These are phyloP conservation scores for Gerris lacustris DNA, from an alignment of 2,888 invertebrate genomes.

Conservation along the genomic window DNA sequence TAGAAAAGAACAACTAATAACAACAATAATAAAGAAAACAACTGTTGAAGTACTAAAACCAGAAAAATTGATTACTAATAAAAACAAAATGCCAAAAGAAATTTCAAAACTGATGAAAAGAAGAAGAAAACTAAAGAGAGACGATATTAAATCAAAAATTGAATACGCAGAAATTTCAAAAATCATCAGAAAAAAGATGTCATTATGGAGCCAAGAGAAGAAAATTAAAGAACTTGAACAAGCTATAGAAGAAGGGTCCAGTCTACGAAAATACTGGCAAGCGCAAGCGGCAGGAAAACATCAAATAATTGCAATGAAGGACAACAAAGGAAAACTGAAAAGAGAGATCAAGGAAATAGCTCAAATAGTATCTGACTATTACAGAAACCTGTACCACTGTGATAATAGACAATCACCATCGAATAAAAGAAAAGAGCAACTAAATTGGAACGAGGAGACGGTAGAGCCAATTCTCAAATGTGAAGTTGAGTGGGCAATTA, in stretches of 20 bases:
- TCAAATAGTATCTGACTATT: neutral
- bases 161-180: neutral
- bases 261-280: neutral
- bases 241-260: neutral
- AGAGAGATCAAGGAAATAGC: constrained; percentile 7
- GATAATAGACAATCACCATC: neutral
- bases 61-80: neutral
- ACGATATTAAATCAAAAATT: constrained; percentile 1
- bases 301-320: constrained; percentile 7
- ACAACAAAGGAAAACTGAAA: neutral
- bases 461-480: neutral
- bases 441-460: neutral
- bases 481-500: constrained; percentile 8
- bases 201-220: neutral
- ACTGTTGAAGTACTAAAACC: neutral
- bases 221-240: constrained; percentile 2
- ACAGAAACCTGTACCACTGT: neutral
- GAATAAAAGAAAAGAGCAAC: neutral
- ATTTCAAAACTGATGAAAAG: constrained; percentile 12
- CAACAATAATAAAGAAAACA: neutral
- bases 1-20: constrained; percentile 5
- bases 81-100: constrained; percentile 10
- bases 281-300: neutral
- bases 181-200: neutral
- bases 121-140: constrained; percentile 10